Conservation (phyloP, 2,888 invertebrate genomes). For the Drosophila histrio region DNA sequence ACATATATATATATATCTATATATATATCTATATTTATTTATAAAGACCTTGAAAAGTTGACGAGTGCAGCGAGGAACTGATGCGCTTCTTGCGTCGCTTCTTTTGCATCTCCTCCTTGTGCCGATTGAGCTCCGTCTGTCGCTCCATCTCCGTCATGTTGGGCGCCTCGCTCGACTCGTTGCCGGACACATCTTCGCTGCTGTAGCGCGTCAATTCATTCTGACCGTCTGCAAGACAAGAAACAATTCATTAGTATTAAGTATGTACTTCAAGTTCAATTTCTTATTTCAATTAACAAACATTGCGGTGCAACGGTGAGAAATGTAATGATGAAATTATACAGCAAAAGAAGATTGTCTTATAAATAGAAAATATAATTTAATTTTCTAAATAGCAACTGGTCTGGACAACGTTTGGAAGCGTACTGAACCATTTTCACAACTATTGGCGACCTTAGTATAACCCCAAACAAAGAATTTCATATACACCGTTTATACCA, state of each 20-base stretch:
- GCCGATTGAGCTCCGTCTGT: slow-evolving; percentile 87
- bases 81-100: slow-evolving; percentile 95
- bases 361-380: neutral
- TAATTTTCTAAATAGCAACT: slow-evolving; percentile 8
- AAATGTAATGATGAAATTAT: slow-evolving; percentile 7
- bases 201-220: slow-evolving; percentile 84
- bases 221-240: slow-evolving; percentile 72
- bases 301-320: neutral
- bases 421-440: slow-evolving; percentile 16
- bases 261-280: neutral
- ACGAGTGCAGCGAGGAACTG: slow-evolving; percentile 94
- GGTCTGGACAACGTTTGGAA: slow-evolving; percentile 11
- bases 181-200: slow-evolving; percentile 84
- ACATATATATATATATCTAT: neutral
- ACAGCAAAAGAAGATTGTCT: neutral
- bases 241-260: neutral
- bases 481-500: slow-evolving; percentile 17
- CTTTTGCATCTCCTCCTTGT: slow-evolving; percentile 94
- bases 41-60: slow-evolving; percentile 92
- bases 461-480: slow-evolving; percentile 10
- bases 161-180: slow-evolving; percentile 83
- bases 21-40: neutral
- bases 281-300: neutral
- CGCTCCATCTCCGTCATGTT: slow-evolving; percentile 84
- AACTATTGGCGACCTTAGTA: slow-evolving; percentile 4